Evolutionary conservation across 1,140 invertebrate species (phyloP), one percentile per base, ranked within the genome.

Genomic region (Penaeus chinensis): DNA sequence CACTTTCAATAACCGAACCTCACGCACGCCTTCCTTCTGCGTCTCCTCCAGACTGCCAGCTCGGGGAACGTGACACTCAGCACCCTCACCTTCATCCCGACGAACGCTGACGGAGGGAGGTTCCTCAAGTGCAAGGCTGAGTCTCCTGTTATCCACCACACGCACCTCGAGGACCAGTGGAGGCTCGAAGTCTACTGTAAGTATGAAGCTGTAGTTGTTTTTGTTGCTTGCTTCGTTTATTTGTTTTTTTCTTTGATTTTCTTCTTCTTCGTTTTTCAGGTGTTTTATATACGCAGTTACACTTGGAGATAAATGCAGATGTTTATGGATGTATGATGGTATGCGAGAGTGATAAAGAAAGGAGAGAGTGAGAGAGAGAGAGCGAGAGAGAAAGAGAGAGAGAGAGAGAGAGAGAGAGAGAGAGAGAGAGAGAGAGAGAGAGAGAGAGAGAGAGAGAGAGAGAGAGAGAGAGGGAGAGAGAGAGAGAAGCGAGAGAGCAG

Each of bases 51-150:
- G 89, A 89, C 89, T 3, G 84, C 80, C n/a, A 89, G 89, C 84
- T 84, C 84, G 22, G 96, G 96, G 90, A 97, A 97, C 92, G 93
- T 95, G 77, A 98, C 96, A 82, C 94, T 96, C 91, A 97, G 96
- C 91, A 95, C 95, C 91, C 94, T 98, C 92, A 96, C 95, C 24
- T 93, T 97, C 90, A 94, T 94, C 32, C 95, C 96, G 47, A 93
- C 93, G 42, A 94, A 95, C 89, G 94, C 94, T 62, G 96, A 98
- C 92, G 96, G 96, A 90, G 96, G 96, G 42, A 96, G 96, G 90
- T 94, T 95, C 90, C 94, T 98, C 79, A 95, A 95, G 74, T 98
- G 97, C 91, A 94, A 96, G 89, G 96, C 97, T 22, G 96, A 97
- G 92, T 98, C 98, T 93, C 96, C 96, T 54, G 71, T 83, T 22